Base-by-base conservation (phyloP, 2,888 invertebrate species). In the Heteropelma amictum region DNA sequence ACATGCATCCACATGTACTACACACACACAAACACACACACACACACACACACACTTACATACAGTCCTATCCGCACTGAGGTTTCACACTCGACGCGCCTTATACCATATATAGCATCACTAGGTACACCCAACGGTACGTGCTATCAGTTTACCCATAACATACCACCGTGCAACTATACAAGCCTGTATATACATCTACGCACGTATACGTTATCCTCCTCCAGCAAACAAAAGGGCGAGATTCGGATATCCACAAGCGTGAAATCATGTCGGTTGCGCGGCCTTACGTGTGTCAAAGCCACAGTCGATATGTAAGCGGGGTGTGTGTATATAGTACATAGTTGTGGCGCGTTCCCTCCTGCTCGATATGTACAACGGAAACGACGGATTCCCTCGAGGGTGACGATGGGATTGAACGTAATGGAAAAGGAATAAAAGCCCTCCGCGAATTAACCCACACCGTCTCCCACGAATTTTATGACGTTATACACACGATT, bases 101-200 rank as follows among this genome's bases (percentile, higher is more conserved):
- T 68, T 76, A 65, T n/a, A n/a, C n/a, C n/a, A n/a, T 74, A 76
- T 75, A 76, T 72, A 64, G 51, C 30, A 51, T 6, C 21, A 14
- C 35, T 54, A 17, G 58, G 40, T 61, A 60, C 38, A 58, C 67
- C 42, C 63, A 30, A 68, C 23, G 56, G 28, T 82, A 81, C 81
- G 82, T 80, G 83, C 82, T 78, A 78, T 67, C 63, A 70, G 81
- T 80, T 67, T 82, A 79, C 81, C 81, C 79, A 67, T 71, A 75
- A 75, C 67, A 47, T 61, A 49, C 65, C 70, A 69, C 58, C 19
- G 51, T 33, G 70, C 33, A 28, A n/a, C 56, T 33, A 12, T 40
- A 33, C 45, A 40, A 23, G n/a, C 33, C 8, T 12, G 26, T 21
- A 61, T 12, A 47, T n/a, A 21, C 33, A 21, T 35, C 19, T 12